Evolutionary conservation across 2,888 invertebrate species (phyloP).

Genomic region (Acholoe squamosa): DNA sequence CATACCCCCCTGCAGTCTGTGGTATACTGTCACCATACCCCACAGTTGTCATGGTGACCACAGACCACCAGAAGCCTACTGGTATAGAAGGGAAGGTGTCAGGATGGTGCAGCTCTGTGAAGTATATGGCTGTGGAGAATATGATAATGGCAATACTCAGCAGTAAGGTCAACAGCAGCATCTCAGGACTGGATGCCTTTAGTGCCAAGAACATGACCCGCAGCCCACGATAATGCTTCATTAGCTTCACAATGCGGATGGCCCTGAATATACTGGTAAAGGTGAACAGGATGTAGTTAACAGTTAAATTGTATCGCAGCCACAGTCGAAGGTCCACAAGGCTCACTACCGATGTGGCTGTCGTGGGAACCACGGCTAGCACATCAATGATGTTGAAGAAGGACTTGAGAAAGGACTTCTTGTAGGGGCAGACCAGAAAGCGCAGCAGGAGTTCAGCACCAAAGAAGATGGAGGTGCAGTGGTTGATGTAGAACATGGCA

Average conservation of each 20-base stretch:
- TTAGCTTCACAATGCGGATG: slow-evolving; percentile 67
- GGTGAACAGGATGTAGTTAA: slow-evolving; percentile 62
- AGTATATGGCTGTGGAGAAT: slow-evolving; percentile 69
- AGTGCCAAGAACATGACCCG: slow-evolving; percentile 68
- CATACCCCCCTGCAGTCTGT: slow-evolving; percentile 71
- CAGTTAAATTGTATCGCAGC: slow-evolving; percentile 39
- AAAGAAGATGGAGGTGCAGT: slow-evolving; percentile 21
- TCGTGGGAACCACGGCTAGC: slow-evolving; percentile 26
- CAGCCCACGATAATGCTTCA: slow-evolving; percentile 66
- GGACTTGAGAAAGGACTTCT: slow-evolving; percentile 29
- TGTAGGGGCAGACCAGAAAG: slow-evolving; percentile 51
- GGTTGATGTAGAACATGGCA: slow-evolving; percentile 12
- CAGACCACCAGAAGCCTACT: slow-evolving; percentile 74
- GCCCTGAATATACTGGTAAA: slow-evolving; percentile 65
- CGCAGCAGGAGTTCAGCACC: slow-evolving; percentile 22
- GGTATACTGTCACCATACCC: slow-evolving; percentile 77
- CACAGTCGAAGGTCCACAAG: slow-evolving; percentile 24
- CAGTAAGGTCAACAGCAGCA: slow-evolving; percentile 67
- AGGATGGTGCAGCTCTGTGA: slow-evolving; percentile 64
- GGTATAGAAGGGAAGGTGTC: slow-evolving; percentile 71
- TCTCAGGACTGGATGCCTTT: slow-evolving; percentile 65
- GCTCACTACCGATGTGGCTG: neutral
- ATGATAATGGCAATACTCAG: slow-evolving; percentile 67
- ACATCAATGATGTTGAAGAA: slow-evolving; percentile 59
- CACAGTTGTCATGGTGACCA: slow-evolving; percentile 76